phyloP scores from a whole-genome alignment of 37 sponge, comb jelly and placozoan genomes.

The Beroe ovata region DNA sequence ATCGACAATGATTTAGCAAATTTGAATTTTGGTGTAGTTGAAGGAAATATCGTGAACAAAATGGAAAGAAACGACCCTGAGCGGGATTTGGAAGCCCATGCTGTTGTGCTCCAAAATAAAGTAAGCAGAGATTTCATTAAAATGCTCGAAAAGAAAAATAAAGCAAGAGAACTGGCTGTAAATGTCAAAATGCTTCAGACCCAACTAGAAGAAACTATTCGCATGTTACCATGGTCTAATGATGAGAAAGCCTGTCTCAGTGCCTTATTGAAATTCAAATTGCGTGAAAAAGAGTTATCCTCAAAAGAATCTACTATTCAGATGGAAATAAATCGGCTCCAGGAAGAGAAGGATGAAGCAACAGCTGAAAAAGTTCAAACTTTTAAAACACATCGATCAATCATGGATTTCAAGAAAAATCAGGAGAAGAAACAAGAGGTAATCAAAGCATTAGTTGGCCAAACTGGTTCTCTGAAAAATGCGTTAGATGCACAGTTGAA shows the following conservation, averaged over 20 bases:
- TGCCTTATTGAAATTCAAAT: conserved; percentile 37
- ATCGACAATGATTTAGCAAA: background rate
- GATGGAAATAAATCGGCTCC: conserved; percentile 23
- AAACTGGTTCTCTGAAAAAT: conserved; percentile 35
- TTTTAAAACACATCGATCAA: conserved; percentile 2
- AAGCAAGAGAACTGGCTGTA: background rate
- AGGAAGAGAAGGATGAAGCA: background rate
- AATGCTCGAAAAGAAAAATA: background rate
- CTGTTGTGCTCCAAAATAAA: conserved; percentile 3
- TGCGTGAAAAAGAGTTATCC: conserved; percentile 15
- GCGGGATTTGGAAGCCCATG: conserved; percentile 8
- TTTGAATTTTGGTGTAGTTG: conserved; percentile 2
- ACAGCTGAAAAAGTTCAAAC: conserved; percentile 35
- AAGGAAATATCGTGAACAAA: conserved; percentile 8
- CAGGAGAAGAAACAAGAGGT: conserved; percentile 33
- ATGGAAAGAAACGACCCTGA: background rate
- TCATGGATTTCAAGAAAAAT: conserved; percentile 54
- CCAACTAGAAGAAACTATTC: conserved; percentile 4
- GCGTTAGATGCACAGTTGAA: background rate
- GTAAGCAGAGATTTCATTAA: conserved; percentile 13
- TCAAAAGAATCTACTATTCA: conserved; percentile 9
- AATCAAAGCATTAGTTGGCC: conserved; percentile 38
- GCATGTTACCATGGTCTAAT: conserved; percentile 3
- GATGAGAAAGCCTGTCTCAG: conserved; percentile 5
- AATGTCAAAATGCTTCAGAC: background rate